Base-by-base conservation (phyloP, 1,140 invertebrate species). In the Tetramorium parvispinum region DNA sequence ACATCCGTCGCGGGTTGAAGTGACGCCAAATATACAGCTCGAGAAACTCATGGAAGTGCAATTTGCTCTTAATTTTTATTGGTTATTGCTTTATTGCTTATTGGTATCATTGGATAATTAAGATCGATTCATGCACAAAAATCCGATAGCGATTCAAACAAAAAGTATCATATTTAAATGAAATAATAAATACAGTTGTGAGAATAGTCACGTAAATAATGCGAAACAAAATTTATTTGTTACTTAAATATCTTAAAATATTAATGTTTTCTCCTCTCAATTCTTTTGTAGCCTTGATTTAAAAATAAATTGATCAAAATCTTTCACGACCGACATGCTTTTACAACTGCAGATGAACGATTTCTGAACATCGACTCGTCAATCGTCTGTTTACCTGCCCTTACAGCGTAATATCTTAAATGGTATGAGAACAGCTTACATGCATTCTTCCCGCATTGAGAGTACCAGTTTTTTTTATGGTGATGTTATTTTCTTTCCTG, bases 11-110 rank as follows among this genome's bases (percentile, higher is more conserved):
- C 32, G 61, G 32, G n/a, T 7, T 27, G 57, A 59, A 27, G 32
- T 53, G 21, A 66, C 43, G 85, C 86, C 89, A 86, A 92, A 90
- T 90, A 91, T 91, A 85, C 89, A 79, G 73, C 70, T 65, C 43
- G 21, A 5, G 3, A 21, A 10, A 37, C 13, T 49, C n/a, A 3
- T 24, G 32, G 3, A 43, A 70, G 11, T 1, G n/a, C 13, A 27
- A 24, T 65, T 10, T 24, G 21, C 6, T 55, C 4, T 51, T 32
- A 37, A 24, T 6, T 76, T 75, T 87, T 55, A 70, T 24, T 70
- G 49, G 37, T 77, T 71, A 77, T 65, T 13, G 11, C n/a, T n/a
- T n/a, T n/a, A 70, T 24, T 70, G 49, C 46, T 77, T 71, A 77
- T 65, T 13, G 11, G 2, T 2, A 11, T 66, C 61, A 27, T 57